Evolutionary conservation across 1,140 invertebrate species (phyloP).

Genomic region (Caenorhabditis brenneri): DNA sequence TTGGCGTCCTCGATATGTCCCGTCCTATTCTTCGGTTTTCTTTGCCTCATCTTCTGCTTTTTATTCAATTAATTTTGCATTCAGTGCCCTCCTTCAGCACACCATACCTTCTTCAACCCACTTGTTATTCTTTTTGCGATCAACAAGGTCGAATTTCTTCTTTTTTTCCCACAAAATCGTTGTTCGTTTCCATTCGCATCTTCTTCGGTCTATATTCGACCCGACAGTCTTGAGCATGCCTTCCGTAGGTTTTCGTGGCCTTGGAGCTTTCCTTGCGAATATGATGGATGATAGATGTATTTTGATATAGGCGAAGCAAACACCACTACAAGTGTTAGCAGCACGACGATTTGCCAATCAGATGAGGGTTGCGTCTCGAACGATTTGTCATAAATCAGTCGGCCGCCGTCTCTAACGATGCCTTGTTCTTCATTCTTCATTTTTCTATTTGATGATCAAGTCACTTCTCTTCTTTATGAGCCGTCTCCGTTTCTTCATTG

Average conservation of each 20-base stretch:
- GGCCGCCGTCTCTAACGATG: neutral
- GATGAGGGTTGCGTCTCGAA: conserved; percentile 2
- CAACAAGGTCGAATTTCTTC: conserved; percentile 18
- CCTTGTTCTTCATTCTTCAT: neutral
- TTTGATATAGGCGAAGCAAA: neutral
- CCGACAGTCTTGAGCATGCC: no score
- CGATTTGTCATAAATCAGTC: conserved; percentile 42
- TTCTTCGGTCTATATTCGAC: no score
- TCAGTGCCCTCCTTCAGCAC: neutral
- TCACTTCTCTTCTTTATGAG: neutral
- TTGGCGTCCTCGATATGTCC: neutral
- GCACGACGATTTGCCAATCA: conserved; percentile 23
- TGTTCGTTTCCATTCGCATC: neutral
- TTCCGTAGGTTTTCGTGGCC: no score
- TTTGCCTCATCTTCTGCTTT: neutral
- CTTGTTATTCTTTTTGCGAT: conserved; percentile 31
- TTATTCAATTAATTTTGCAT: conserved; percentile 41
- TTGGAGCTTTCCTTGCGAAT: neutral
- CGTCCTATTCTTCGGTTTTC: neutral
- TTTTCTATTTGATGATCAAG: no score
- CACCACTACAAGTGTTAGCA: conserved; percentile 1
- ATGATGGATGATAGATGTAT: conserved; percentile 21
- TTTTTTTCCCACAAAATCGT: neutral
- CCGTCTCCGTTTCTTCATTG: no score
- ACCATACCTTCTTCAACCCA: neutral